A percentile compares a stretch with the other conserved stretches of the same genome.
These are phyloP conservation scores for Protobothrops flavoviridis DNA, from an alignment of 2,113 vertebrate species.

Conservation along the genomic window DNA sequence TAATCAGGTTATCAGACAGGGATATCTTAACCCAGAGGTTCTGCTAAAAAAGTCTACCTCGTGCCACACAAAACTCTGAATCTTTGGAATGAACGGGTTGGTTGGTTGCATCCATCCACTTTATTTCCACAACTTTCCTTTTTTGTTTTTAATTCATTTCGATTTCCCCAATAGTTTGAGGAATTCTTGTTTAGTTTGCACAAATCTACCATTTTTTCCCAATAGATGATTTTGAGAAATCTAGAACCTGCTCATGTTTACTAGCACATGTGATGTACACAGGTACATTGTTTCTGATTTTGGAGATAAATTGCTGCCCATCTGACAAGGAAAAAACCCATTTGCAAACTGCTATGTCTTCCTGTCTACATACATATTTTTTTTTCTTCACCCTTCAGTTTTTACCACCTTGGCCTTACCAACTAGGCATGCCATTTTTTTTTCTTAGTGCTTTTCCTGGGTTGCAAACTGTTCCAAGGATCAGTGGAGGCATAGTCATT, in stretches of 20 bases:
- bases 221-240: not conserved
- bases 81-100: not conserved
- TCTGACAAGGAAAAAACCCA: not conserved
- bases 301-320: not conserved
- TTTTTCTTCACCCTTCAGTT: not conserved
- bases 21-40: not conserved
- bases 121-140: not conserved
- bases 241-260: not conserved
- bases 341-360: not conserved
- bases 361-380: not conserved
- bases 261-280: not conserved
- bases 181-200: not conserved
- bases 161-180: not conserved
- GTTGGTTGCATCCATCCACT: not conserved
- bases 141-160: not conserved
- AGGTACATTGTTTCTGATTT: not conserved
- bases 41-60: not conserved
- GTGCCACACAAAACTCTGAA: not conserved
- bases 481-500: not conserved
- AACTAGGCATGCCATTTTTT: not conserved
- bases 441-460: not conserved
- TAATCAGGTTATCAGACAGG: not conserved
- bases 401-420: not conserved
- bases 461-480: not conserved
- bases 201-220: not conserved